Conservation (phyloP, 2,888 invertebrate genomes). For the Philhelius pedissequus region DNA sequence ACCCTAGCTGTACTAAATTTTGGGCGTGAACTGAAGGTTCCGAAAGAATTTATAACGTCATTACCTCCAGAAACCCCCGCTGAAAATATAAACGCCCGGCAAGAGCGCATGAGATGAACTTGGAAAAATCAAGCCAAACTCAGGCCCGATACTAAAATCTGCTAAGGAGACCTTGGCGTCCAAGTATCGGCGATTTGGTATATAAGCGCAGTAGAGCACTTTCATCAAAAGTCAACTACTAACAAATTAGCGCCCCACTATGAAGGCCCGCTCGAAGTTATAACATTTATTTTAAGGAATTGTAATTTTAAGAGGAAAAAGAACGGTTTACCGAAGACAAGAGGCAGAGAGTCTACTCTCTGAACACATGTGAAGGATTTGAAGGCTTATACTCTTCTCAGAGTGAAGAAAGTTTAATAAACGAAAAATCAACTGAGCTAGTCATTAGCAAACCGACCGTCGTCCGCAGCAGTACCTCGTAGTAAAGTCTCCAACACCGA, state of each 20-base stretch:
- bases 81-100: neutral
- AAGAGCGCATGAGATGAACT: neutral
- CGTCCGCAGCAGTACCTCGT: neutral
- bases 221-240: neutral
- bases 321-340: neutral
- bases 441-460: no score
- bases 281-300: neutral
- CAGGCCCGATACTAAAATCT: neutral
- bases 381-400: no score
- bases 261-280: neutral
- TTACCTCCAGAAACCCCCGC: neutral
- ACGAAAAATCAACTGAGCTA: no score
- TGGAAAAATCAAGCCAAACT: neutral
- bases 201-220: neutral
- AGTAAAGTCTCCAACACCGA: no score
- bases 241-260: neutral
- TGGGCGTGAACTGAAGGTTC: neutral
- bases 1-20: neutral
- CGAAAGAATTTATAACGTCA: neutral
- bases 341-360: neutral
- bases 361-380: no score
- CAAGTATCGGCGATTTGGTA: neutral
- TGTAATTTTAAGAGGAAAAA: neutral
- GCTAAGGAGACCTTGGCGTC: neutral
- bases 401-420: no score